phyloP scores from a whole-genome alignment of 1,140 invertebrate genomes.

The Antheraea mylitta region DNA sequence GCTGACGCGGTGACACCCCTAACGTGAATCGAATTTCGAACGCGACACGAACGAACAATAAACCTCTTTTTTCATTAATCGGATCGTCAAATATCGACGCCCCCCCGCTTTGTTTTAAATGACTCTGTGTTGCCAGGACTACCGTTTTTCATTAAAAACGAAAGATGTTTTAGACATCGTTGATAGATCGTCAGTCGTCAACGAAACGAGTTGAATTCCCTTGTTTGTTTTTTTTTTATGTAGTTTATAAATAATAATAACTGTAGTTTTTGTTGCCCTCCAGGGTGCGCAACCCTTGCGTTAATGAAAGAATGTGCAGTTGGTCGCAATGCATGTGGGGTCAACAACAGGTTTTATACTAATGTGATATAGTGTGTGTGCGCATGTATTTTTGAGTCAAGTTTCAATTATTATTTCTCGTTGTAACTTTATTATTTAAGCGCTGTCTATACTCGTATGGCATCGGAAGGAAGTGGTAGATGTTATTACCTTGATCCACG shows the following conservation, averaged over 20 bases:
- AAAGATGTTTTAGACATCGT: constrained; percentile 30
- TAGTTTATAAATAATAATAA: constrained; percentile 68
- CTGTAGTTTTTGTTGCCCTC: constrained; percentile 52
- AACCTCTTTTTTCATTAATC: constrained; percentile 27
- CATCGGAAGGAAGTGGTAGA: constrained; percentile 73
- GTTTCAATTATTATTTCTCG: background rate
- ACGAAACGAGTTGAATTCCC: constrained; percentile 36
- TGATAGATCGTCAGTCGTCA: constrained; percentile 60
- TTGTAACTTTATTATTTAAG: background rate
- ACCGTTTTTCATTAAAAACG: constrained; percentile 36
- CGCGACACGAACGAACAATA: constrained; percentile 27
- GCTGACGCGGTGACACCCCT: constrained; percentile 53
- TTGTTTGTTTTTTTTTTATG: constrained; percentile 37
- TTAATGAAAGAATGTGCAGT: constrained; percentile 68
- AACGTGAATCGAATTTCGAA: constrained; percentile 56
- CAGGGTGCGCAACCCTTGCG: constrained; percentile 66
- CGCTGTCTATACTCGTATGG: constrained; percentile 35
- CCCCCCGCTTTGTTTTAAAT: constrained; percentile 67
- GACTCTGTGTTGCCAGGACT: constrained; percentile 43
- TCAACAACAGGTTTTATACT: constrained; percentile 46
- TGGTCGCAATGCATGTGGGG: constrained; percentile 58
- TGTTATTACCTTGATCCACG: constrained; percentile 23
- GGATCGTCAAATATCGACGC: constrained; percentile 32
- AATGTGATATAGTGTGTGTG: background rate
- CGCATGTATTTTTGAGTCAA: background rate